A percentile compares a stretch with the other conserved stretches of the same genome.
phyloP scores from a whole-genome alignment of 2,797 vertebrate genomes.

The Antennarius maculatus region DNA sequence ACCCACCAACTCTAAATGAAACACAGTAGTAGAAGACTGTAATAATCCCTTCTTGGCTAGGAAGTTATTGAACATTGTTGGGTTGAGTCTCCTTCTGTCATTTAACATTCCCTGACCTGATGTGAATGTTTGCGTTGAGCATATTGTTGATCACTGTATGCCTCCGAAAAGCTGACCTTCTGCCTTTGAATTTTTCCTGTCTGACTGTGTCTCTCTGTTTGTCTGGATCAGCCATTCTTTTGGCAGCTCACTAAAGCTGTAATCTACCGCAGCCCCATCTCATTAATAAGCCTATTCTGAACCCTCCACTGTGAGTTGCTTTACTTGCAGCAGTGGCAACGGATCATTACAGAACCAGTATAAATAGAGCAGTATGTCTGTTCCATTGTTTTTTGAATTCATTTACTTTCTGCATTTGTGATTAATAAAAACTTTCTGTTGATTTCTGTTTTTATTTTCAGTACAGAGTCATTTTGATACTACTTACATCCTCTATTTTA shows the following conservation, averaged over 20 bases:
- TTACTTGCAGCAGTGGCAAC: constrained; percentile 52
- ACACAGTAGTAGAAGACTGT: no score
- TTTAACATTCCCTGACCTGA: constrained; percentile 5
- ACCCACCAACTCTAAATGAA: no score
- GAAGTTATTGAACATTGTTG: neutral
- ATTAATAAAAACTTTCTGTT: neutral
- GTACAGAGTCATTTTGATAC: neutral
- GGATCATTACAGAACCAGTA: constrained; percentile 36
- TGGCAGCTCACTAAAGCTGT: constrained; percentile 31
- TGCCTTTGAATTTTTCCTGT: constrained; percentile 6
- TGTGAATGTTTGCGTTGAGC: neutral
- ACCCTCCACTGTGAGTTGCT: constrained; percentile 46
- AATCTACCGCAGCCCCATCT: constrained; percentile 42
- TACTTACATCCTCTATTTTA: constrained; percentile 1
- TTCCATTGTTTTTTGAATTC: neutral
- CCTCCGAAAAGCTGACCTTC: constrained; percentile 12
- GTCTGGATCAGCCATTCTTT: constrained; percentile 30
- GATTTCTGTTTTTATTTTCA: neutral
- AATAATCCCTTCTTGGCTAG: neutral
- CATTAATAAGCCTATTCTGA: constrained; percentile 49
- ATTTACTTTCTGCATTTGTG: neutral
- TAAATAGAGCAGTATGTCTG: constrained; percentile 13
- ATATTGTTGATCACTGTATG: constrained; percentile 10
- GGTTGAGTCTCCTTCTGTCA: neutral
- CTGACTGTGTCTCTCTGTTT: constrained; percentile 21